Conservation (phyloP, 1,140 invertebrate species). For the Danaus melanippus region DNA sequence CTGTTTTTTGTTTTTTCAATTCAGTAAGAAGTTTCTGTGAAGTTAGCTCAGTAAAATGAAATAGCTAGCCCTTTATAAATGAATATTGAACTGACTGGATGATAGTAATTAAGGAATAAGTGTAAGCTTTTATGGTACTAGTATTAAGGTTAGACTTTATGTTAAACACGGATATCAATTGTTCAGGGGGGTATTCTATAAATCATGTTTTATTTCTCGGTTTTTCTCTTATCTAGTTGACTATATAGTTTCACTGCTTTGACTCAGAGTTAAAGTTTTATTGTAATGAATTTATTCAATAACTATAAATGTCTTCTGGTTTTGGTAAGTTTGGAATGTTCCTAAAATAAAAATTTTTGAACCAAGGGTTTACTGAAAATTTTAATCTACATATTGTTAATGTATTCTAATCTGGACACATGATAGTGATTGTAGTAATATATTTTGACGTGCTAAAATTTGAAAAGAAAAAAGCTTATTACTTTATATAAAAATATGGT, state of each 20-base stretch:
- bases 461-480: too few relatives aligned
- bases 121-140: slow-evolving; percentile 40
- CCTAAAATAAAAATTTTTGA: slow-evolving; percentile 36
- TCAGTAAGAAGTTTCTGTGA: too few relatives aligned
- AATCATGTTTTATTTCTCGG: too few relatives aligned
- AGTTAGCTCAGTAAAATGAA: too few relatives aligned
- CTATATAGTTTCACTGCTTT: too few relatives aligned
- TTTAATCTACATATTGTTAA: slow-evolving; percentile 46
- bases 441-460: slow-evolving; percentile 34
- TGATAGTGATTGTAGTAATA: slow-evolving; percentile 44
- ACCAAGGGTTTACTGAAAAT: slow-evolving; percentile 39
- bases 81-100: slow-evolving; percentile 57
- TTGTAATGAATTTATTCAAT: too few relatives aligned
- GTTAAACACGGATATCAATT: slow-evolving; percentile 11
- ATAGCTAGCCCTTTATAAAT: slow-evolving; percentile 26
- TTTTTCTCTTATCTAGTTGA: too few relatives aligned
- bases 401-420: slow-evolving; percentile 44
- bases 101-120: slow-evolving; percentile 49
- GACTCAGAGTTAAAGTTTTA: too few relatives aligned
- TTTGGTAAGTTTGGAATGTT: slow-evolving; percentile 34
- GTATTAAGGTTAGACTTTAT: slow-evolving; percentile 19
- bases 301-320: too few relatives aligned
- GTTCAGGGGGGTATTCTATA: too few relatives aligned
- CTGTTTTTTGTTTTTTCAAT: too few relatives aligned
- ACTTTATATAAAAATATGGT: too few relatives aligned